phyloP scores from a whole-genome alignment of 1,140 invertebrate species.

The Sipha flava region DNA sequence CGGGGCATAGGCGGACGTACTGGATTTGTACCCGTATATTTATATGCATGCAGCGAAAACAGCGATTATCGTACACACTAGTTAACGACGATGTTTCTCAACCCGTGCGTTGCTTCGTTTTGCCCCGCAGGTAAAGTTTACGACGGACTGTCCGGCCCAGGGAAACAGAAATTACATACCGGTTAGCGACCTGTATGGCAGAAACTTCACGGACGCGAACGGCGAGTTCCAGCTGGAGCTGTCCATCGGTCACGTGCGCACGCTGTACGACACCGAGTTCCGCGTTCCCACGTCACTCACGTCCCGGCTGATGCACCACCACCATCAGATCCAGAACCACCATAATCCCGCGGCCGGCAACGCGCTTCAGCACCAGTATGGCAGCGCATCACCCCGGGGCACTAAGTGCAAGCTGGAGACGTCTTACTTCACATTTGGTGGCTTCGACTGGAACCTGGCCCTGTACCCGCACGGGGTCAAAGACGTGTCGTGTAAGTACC shows the following conservation, averaged over 20 bases:
- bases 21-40: too few relatives aligned
- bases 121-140: constrained; percentile 63
- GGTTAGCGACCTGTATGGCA: constrained; percentile 62
- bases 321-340: constrained; percentile 30
- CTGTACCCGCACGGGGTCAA: constrained; percentile 59
- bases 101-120: too few relatives aligned
- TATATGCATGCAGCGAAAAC: too few relatives aligned
- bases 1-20: too few relatives aligned
- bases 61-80: too few relatives aligned
- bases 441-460: constrained; percentile 77
- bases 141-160: constrained; percentile 62
- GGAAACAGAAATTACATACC: constrained; percentile 72
- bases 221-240: constrained; percentile 77
- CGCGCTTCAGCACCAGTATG: constrained; percentile 27
- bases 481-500: constrained; percentile 43
- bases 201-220: constrained; percentile 71
- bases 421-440: constrained; percentile 63
- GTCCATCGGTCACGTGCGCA: constrained; percentile 66
- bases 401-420: constrained; percentile 53
- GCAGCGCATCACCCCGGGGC: constrained; percentile 2
- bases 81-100: too few relatives aligned
- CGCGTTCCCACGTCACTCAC: constrained; percentile 47
- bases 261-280: constrained; percentile 65
- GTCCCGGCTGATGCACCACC: constrained; percentile 29
- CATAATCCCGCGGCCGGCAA: constrained; percentile 32